Conservation (phyloP, 2,113 vertebrate genomes). For the Nothobranchius furzeri region DNA sequence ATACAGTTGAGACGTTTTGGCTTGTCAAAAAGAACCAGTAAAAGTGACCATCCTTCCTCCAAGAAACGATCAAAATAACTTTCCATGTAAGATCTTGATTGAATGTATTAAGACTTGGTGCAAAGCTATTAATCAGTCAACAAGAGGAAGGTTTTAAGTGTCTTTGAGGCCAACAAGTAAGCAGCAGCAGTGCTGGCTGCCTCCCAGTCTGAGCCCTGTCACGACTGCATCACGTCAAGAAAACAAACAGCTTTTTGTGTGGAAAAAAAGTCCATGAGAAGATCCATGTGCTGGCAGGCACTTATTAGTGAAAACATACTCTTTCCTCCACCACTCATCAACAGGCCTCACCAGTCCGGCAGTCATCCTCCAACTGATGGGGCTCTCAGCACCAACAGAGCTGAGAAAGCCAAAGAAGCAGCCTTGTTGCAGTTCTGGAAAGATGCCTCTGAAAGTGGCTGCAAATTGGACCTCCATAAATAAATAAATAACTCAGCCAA, state of each 20-base stretch:
- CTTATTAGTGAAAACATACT: conserved; percentile 26
- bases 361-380: conserved; percentile 5
- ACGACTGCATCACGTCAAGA: conserved; percentile 44
- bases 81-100: conserved; percentile 21
- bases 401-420: conserved; percentile 31
- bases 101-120: conserved; percentile 20
- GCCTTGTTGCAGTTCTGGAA: conserved; percentile 57
- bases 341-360: conserved; percentile 37
- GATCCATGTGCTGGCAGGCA: conserved; percentile 49
- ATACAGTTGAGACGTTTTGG: conserved; percentile 57
- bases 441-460: conserved; percentile 60
- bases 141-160: conserved; percentile 13
- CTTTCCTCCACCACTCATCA: conserved; percentile 12
- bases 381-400: conserved; percentile 19
- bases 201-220: conserved; percentile 50
- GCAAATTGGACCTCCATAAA: conserved; percentile 74
- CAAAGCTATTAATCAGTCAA: conserved; percentile 19
- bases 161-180: conserved; percentile 36
- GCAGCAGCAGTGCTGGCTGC: conserved; percentile 23
- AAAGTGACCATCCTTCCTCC: conserved; percentile 20
- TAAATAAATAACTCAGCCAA: conserved; percentile 80
- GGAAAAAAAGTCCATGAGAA: conserved; percentile 24
- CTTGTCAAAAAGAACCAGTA: conserved; percentile 43
- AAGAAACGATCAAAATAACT: conserved; percentile 20
- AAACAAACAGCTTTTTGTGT: conserved; percentile 26